These are phyloP conservation scores for Passer domesticus DNA, from an alignment of 2,113 vertebrate species.

Conservation along the genomic window DNA sequence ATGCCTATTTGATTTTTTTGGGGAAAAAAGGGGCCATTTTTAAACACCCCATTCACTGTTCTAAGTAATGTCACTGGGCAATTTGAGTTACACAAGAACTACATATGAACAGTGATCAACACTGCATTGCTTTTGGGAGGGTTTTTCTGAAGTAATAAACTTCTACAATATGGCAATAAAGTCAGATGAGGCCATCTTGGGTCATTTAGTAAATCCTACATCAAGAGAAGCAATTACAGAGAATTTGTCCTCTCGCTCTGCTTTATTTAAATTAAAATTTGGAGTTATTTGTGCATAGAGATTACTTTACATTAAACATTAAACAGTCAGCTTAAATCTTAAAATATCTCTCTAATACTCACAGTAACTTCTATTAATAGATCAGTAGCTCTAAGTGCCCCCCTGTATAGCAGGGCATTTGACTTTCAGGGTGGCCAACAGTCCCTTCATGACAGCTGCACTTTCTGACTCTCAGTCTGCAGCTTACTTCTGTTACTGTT, in stretches of 20 bases:
- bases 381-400: neutral
- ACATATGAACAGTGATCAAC: neutral
- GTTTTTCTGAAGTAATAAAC: neutral
- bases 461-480: neutral
- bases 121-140: neutral
- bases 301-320: neutral
- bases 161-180: neutral
- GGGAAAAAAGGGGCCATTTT: accelerated
- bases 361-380: neutral
- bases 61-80: neutral
- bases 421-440: neutral
- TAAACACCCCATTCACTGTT: neutral
- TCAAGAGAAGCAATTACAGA: neutral
- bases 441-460: neutral
- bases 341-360: neutral
- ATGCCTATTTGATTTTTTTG: neutral
- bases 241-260: neutral
- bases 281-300: neutral
- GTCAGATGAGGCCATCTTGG: neutral
- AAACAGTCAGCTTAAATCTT: neutral
- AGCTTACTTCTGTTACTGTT: neutral
- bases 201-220: neutral
- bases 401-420: accelerated
- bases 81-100: neutral
- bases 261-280: neutral